These are phyloP conservation scores for Origma solitaria DNA, from an alignment of 2,113 vertebrate species.

Conservation along the genomic window DNA sequence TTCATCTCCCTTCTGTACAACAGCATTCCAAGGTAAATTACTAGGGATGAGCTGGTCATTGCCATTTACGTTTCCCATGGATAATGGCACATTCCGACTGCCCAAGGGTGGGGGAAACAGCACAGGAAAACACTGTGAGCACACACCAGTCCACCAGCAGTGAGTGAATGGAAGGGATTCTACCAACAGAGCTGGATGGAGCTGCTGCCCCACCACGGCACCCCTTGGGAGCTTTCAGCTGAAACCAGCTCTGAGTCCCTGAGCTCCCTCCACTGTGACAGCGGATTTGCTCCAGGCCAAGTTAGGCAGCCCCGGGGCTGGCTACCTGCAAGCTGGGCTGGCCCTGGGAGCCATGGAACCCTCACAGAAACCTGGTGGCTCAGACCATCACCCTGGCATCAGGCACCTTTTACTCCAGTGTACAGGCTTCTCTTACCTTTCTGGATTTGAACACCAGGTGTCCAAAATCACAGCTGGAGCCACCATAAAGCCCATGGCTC, in stretches of 20 bases:
- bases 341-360: not conserved
- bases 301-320: not conserved
- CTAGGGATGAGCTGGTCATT: not conserved
- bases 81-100: not conserved
- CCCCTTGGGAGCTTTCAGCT: not conserved
- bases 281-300: not conserved
- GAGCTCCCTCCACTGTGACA: not conserved
- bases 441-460: not conserved
- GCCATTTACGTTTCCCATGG: not conserved
- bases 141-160: not conserved
- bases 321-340: not conserved
- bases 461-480: not conserved
- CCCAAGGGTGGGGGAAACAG: not conserved
- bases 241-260: not conserved
- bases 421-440: not conserved
- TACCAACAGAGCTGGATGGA: not conserved
- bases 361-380: not conserved
- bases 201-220: not conserved
- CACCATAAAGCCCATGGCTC: not conserved
- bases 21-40: not conserved
- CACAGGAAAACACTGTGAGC: not conserved
- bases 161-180: not conserved
- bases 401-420: fast-evolving
- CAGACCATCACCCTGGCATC: not conserved
- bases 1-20: not conserved